A percentile compares a stretch with the other conserved stretches of the same genome.
phyloP scores from a whole-genome alignment of 2,113 vertebrate species.

The Lichenostomus cassidix region DNA sequence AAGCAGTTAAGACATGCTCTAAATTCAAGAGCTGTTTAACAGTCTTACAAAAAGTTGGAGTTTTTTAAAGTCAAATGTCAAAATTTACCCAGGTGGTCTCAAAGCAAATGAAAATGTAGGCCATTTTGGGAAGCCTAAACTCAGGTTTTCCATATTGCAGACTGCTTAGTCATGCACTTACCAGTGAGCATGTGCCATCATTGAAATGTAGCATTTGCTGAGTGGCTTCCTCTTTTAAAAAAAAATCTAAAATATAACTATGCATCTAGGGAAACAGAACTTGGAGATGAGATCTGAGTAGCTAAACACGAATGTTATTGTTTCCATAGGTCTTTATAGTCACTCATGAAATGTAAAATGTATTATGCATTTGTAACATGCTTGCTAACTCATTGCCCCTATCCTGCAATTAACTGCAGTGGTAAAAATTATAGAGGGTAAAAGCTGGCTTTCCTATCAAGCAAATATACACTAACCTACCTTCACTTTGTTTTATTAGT shows the following conservation, averaged over 20 bases:
- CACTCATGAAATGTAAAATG: not conserved
- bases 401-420: not conserved
- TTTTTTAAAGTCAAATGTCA: not conserved
- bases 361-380: not conserved
- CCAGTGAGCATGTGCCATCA: not conserved
- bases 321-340: not conserved
- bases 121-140: not conserved
- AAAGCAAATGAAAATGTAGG: not conserved
- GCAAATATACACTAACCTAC: not conserved
- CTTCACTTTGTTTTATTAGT: not conserved
- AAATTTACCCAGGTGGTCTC: not conserved
- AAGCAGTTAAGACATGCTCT: not conserved
- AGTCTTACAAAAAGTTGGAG: fast-evolving
- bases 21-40: not conserved
- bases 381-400: not conserved
- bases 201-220: not conserved
- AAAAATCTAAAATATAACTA: not conserved
- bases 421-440: not conserved
- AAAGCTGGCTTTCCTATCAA: not conserved
- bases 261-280: not conserved
- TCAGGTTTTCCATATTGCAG: not conserved
- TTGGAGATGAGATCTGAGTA: not conserved
- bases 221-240: not conserved
- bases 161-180: not conserved
- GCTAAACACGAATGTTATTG: not conserved